Evolutionary conservation across 1,140 invertebrate species (phyloP).

Genomic region (Conopomorpha cramerella): DNA sequence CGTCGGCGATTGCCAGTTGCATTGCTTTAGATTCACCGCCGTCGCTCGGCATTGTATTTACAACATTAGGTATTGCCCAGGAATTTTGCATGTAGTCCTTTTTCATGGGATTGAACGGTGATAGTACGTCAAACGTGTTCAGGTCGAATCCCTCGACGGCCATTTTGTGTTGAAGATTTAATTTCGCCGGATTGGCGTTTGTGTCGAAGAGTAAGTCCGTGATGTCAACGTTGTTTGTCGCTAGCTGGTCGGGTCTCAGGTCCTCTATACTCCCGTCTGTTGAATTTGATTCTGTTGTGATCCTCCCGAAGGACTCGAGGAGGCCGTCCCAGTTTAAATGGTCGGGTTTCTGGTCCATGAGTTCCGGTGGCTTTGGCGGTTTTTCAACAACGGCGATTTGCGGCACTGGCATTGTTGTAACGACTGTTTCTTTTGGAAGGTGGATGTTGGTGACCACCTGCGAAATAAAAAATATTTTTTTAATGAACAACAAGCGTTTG

Average conservation of each 20-base stretch:
- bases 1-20: conserved; percentile 72
- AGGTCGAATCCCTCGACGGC: conserved; percentile 28
- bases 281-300: conserved; percentile 48
- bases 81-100: conserved; percentile 13
- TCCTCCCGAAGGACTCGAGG: conserved; percentile 43
- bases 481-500: no score
- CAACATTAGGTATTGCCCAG: conserved; percentile 26
- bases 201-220: conserved; percentile 43
- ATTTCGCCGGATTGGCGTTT: conserved; percentile 23
- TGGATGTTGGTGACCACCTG: no score
- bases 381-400: no score
- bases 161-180: conserved; percentile 16
- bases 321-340: conserved; percentile 50
- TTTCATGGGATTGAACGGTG: conserved; percentile 18
- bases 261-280: conserved; percentile 41
- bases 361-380: no score
- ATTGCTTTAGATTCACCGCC: conserved; percentile 61
- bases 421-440: no score
- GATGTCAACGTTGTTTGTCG: conserved; percentile 31
- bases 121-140: conserved; percentile 22
- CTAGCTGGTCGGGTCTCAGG: conserved; percentile 27
- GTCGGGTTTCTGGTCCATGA: no score
- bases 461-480: no score
- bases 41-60: conserved; percentile 10
- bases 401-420: no score